These are phyloP conservation scores for Harpalus rubripes DNA, from an alignment of 2,888 invertebrate genomes.

Conservation along the genomic window DNA sequence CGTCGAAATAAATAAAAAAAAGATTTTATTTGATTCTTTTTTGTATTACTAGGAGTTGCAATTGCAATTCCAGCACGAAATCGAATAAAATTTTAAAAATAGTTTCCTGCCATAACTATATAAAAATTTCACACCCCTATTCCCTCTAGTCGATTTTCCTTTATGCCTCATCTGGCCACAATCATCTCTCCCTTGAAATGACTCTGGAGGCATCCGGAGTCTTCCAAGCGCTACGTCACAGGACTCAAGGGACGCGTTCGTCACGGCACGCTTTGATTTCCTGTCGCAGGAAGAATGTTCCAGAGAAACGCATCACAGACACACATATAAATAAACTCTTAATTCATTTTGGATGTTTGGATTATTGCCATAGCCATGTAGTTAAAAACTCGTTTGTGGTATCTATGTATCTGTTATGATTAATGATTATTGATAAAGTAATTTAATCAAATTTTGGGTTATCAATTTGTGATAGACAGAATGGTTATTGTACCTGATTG, in stretches of 20 bases:
- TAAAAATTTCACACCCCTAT: slow-evolving; percentile 4
- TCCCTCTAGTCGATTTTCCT: slow-evolving; percentile 1
- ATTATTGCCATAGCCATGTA: not conserved
- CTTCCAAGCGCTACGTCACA: not conserved
- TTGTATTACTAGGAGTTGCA: not conserved
- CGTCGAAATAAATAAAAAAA: not conserved
- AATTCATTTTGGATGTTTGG: not conserved
- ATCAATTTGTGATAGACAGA: not conserved
- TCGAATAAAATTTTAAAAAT: slow-evolving; percentile 7
- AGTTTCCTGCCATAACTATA: not conserved
- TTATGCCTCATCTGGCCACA: slow-evolving; percentile 4
- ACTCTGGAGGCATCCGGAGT: not conserved
- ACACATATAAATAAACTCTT: not conserved
- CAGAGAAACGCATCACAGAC: not conserved
- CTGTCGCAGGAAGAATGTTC: not conserved
- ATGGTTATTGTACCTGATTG: not conserved
- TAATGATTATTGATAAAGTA: slow-evolving; percentile 7
- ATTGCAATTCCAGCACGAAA: not conserved
- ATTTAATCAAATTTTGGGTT: not conserved
- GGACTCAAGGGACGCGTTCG: not conserved
- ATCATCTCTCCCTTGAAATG: not conserved
- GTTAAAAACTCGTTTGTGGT: not conserved
- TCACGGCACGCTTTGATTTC: slow-evolving; percentile 1
- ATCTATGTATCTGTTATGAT: not conserved
- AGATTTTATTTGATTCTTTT: not conserved